Evolutionary conservation across 2,888 invertebrate species (phyloP), one percentile per base, ranked within the genome.

Genomic region (Masnerella sp.): DNA sequence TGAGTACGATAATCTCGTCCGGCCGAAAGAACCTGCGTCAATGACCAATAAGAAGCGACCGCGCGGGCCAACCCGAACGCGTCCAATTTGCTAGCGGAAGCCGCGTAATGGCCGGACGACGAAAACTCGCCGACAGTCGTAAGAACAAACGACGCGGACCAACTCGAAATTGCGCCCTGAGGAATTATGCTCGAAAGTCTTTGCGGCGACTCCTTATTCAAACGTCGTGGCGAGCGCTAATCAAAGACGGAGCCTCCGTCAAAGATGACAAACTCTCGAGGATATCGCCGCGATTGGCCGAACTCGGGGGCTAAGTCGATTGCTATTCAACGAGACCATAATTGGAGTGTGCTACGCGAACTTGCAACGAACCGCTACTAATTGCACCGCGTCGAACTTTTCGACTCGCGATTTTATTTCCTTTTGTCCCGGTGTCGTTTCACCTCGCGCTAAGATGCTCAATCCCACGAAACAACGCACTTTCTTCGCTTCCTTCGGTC

Each of bases 321-420:
- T 73, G 77, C 67, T n/a, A n/a, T n/a, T n/a, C n/a, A 52, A 72
- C 64, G 40, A 67, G 54, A 59, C 28, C 20, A 62, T 78, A 76
- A 76, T 78, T 78, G 76, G 72, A 78, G 72, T 74, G 75, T 51
- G 32, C 74, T 64, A 75, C 72, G 74, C 54, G 58, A 74, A 74
- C 71, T 76, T 67, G 51, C n/a, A n/a, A n/a, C n/a, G n/a, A n/a
- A n/a, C 62, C 32, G 61, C 43, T 58, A 54, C 72, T 78, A 77
- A 77, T 77, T 77, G 76, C 75, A 25, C 64, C 71, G 56, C 69
- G 56, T 67, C 68, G 38, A 76, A 73, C 74, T 78, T 76, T 77
- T 64, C 68, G 56, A 78, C 72, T 75, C 75, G 34, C n/a, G n/a
- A 1, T 5, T n/a, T n/a, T 11, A 5, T 11, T 11, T 11, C 17